Evolutionary conservation across 1,140 invertebrate species (phyloP).

Genomic region (Penaeus vannamei): DNA sequence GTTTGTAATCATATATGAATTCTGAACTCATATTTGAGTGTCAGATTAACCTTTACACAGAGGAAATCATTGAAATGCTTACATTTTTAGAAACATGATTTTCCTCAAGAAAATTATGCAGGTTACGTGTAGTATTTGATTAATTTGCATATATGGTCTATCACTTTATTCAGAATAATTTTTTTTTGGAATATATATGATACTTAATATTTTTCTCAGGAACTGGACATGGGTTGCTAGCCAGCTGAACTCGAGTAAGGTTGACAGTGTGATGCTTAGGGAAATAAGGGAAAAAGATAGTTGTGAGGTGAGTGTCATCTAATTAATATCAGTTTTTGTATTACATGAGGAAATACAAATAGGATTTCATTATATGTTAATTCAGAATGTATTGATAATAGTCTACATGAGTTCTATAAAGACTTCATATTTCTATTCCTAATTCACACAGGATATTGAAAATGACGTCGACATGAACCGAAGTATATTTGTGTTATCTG

Average conservation of each 20-base stretch:
- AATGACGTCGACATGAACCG: conserved; percentile 21
- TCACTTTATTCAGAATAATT: too few relatives aligned
- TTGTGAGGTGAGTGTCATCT: conserved; percentile 12
- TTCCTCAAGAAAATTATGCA: too few relatives aligned
- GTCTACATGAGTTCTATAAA: too few relatives aligned
- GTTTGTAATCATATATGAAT: too few relatives aligned
- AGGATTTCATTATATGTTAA: not conserved
- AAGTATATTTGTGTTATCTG: conserved; percentile 24
- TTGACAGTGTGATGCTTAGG: not conserved
- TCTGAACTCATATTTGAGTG: too few relatives aligned
- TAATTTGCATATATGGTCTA: too few relatives aligned
- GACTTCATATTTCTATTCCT: too few relatives aligned
- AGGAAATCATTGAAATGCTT: too few relatives aligned
- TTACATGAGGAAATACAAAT: not conserved
- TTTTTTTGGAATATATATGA: not conserved
- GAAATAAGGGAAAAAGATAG: not conserved
- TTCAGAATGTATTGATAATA: too few relatives aligned
- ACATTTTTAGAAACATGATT: too few relatives aligned
- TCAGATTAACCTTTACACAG: too few relatives aligned
- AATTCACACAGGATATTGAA: conserved; percentile 14
- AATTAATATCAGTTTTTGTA: not conserved
- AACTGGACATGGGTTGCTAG: conserved; percentile 19
- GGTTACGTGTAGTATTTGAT: too few relatives aligned
- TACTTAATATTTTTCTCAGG: not conserved
- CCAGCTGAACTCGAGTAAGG: not conserved